Evolutionary conservation across 2,797 vertebrate species (phyloP), one percentile per base, ranked within the genome.

Genomic region (Neopelma chrysocephalum): DNA sequence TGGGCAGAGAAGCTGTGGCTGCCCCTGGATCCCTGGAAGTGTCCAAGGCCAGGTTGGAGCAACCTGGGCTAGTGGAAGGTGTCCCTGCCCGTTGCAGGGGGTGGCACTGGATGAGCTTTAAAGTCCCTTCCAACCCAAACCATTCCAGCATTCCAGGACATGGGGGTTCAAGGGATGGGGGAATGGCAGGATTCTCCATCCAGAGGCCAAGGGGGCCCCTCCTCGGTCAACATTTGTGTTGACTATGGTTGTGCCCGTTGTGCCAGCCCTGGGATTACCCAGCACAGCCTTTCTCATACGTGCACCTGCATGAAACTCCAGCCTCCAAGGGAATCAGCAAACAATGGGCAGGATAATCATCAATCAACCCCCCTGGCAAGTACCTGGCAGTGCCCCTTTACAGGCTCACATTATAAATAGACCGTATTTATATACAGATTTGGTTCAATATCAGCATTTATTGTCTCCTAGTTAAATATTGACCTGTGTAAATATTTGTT

Each of bases 391-490:
- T 92, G 70, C 91, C 96, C 91, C 92, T 92, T 51, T 25, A 90
- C 57, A 65, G 80, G 92, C 78, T 82, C 43, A 14, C 50, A 87
- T 96, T 94, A 96, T 94, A 94, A 94, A 96, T 89, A 94, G 96
- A 83, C 94, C 1, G 27, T 95, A 88, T 95, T 95, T 93, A 90
- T 94, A 89, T 77, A 81, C 82, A 92, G 87, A 95, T 94, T 96
- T 96, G 91, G 94, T 95, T 97, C 96, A 95, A 96, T 97, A 97
- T 96, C 96, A 95, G 87, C 94, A 75, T 97, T 97, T 97, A 97
- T 97, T 97, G 96, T 97, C 87, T 95, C 89, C 91, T 96, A 90
- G 97, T 97, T 97, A 97, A 97, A 97, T 97, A 97, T 97, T 97
- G 97, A 97, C 97, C 72, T 75, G 87, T 48, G 96, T 94, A 97